Base-by-base conservation (phyloP, 1,140 invertebrate genomes). In the Neodiprion fabricii region DNA sequence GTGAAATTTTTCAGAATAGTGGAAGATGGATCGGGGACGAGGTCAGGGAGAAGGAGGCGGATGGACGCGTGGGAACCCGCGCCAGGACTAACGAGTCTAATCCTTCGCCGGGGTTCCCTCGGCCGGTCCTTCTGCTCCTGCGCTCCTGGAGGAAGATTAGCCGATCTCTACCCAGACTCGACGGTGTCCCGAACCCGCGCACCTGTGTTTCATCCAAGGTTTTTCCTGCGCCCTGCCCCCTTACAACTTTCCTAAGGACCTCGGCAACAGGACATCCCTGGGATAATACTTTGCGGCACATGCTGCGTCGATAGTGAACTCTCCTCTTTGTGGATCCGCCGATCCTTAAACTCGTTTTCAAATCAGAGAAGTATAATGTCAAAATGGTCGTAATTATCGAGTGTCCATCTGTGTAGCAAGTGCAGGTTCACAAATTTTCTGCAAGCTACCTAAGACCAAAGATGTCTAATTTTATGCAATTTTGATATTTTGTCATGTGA, bases 81-180 rank as follows among this genome's bases (percentile, higher is more conserved):
- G 77, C 75, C 73, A 71, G 71, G 74, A 68, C 87, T 88, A 88
- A 88, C 83, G 85, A 88, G 85, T 75, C 79, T 87, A 87, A 87
- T 87, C 85, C 83, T 80, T 68, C 79, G 77, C 74, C 76, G 78
- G 28, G 53, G 7, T 12, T 61, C 53, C n/a, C 53, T 61, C 53
- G n/a, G 53, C 53, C 9, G n/a, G 53, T 61, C 53, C 53, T 72
- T 74, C 75, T 73, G 75, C 72, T 40, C 28, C 28, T 40, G 28
- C 28, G 5, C 2, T 5, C 28, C 28, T 40, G 75, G 77, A 80
- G 76, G 72, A 76, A 83, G 83, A 86, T 85, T 86, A 85, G 80
- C 74, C 74, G 47, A 79, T 77, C 81, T 84, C 78, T 78, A 74
- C 73, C 71, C 53, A 78, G 75, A 61, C 53, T 61, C 11, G 53